A percentile compares a stretch with the other conserved stretches of the same genome.
phyloP scores from a whole-genome alignment of 2,113 vertebrate genomes.

The Sciurus niger region DNA sequence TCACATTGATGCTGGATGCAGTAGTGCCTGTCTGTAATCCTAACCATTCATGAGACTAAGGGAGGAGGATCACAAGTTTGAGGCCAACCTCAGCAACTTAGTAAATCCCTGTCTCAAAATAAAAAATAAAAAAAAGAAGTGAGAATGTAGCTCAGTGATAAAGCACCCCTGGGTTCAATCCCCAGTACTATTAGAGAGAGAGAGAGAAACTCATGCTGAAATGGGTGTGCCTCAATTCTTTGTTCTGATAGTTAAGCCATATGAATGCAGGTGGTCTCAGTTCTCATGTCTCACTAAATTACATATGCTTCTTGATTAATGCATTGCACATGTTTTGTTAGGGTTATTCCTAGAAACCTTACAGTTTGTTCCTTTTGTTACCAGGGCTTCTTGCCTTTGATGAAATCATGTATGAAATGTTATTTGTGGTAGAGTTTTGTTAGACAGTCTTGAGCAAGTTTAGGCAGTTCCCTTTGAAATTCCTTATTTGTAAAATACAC shows the following conservation, averaged over 20 bases:
- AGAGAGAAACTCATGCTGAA: background rate
- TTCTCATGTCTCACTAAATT: background rate
- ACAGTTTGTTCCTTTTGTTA: background rate
- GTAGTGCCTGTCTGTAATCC: no score
- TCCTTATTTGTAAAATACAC: background rate
- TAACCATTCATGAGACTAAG: no score
- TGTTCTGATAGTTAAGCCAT: background rate
- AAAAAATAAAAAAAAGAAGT: no score
- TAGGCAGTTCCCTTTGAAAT: slow-evolving; percentile 31
- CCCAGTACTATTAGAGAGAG: no score
- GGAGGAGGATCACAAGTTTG: no score
- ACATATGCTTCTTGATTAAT: background rate
- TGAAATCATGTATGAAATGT: background rate
- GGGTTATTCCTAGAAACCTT: background rate
- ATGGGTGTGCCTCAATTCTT: background rate
- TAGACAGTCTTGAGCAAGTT: slow-evolving; percentile 19
- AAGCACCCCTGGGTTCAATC: no score
- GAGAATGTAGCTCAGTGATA: no score
- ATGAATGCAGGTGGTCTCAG: background rate
- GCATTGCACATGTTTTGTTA: background rate
- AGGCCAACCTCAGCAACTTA: no score
- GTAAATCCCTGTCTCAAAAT: no score
- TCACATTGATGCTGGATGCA: no score
- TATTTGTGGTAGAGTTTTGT: slow-evolving; percentile 1
- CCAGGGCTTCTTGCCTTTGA: background rate